Evolutionary conservation across 2,113 vertebrate genomes (phyloP).

Genomic region (Corvus moneduloides): DNA sequence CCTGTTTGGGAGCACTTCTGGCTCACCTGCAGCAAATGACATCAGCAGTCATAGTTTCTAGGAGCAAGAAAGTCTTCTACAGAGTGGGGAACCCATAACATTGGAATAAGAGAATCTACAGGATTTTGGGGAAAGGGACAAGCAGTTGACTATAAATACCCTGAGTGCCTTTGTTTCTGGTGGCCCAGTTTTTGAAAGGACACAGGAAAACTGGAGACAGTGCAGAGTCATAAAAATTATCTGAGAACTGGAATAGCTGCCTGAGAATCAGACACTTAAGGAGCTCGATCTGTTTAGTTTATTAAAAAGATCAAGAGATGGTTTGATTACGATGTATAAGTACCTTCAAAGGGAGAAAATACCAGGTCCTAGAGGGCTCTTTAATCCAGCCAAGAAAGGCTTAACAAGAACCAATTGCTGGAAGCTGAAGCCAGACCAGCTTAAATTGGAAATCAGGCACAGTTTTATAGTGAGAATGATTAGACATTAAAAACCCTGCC

Average conservation of each 20-base stretch:
- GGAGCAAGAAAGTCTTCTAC: not conserved
- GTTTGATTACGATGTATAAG: constrained; percentile 64
- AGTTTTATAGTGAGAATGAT: constrained; percentile 63
- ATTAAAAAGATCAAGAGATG: constrained; percentile 70
- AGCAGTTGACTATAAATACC: not conserved
- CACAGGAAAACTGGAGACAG: not conserved
- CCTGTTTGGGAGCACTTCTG: not conserved
- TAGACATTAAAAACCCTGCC: constrained; percentile 43
- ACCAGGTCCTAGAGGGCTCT: constrained; percentile 68
- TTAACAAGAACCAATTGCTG: constrained; percentile 68
- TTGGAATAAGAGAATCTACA: not conserved
- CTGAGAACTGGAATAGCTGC: constrained; percentile 39
- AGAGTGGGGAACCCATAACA: not conserved
- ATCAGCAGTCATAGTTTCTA: not conserved
- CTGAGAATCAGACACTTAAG: constrained; percentile 35
- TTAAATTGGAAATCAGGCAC: constrained; percentile 67
- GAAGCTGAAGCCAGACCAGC: constrained; percentile 58
- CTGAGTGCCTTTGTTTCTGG: not conserved
- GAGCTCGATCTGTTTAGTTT: constrained; percentile 66
- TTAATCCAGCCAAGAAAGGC: constrained; percentile 64
- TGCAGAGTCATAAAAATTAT: constrained; percentile 45
- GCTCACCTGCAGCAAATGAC: not conserved
- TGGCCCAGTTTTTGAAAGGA: not conserved
- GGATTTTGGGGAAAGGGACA: not conserved
- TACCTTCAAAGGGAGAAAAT: constrained; percentile 69